Conservation (phyloP, 1,140 invertebrate species). For the Carcinoscorpius rotundicauda region DNA sequence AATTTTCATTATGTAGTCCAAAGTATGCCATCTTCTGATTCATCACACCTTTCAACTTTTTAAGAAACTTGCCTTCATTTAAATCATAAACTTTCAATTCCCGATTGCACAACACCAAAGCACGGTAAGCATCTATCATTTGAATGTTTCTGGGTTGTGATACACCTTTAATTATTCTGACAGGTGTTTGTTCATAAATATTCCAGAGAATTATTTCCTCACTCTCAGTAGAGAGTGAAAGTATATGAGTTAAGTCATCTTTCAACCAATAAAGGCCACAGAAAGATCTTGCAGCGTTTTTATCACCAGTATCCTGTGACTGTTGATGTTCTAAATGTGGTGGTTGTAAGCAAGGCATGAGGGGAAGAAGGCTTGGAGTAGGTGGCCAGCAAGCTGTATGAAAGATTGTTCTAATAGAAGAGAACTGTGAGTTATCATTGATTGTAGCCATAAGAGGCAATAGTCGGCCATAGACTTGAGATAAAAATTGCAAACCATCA, state of each 20-base stretch:
- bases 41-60: conserved; percentile 70
- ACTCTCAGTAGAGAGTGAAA: conserved; percentile 53
- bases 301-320: conserved; percentile 1
- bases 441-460: conserved; percentile 27
- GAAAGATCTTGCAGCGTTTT: conserved; percentile 8
- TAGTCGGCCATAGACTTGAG: conserved; percentile 47
- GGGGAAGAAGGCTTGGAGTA: conserved; percentile 16
- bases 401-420: conserved; percentile 29
- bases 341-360: conserved; percentile 18
- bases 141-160: conserved; percentile 33
- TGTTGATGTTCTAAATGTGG: conserved; percentile 4
- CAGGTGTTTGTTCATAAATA: conserved; percentile 38
- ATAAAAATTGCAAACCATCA: conserved; percentile 58
- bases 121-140: conserved; percentile 47
- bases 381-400: conserved; percentile 25
- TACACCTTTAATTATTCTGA: conserved; percentile 46
- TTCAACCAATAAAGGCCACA: conserved; percentile 21
- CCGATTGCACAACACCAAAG: conserved; percentile 62
- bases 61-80: conserved; percentile 52
- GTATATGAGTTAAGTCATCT: conserved; percentile 48
- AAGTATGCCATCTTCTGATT: conserved; percentile 85
- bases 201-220: conserved; percentile 67
- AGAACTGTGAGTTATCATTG: conserved; percentile 31
- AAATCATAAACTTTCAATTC: conserved; percentile 67
- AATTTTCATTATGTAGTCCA: conserved; percentile 61